Evolutionary conservation across 2,797 vertebrate genomes (phyloP).

Genomic region (Petrocephalus sullivani): DNA sequence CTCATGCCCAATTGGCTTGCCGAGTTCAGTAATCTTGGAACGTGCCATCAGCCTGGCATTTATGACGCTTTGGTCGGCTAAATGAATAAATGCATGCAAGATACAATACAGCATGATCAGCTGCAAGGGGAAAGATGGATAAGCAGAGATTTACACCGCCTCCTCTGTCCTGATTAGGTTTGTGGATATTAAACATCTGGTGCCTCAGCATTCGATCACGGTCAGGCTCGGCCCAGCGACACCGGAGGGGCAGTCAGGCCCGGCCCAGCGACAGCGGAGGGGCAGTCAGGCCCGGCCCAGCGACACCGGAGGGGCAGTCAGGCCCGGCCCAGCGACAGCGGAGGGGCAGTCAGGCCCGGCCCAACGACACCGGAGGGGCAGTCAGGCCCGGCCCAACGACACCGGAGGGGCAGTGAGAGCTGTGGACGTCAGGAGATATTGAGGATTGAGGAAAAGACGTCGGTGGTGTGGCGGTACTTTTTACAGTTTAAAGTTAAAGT

Average conservation of each 20-base stretch:
- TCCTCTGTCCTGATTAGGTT: neutral
- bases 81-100: neutral
- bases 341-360: neutral
- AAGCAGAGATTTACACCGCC: neutral
- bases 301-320: no score
- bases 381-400: no score
- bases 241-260: neutral
- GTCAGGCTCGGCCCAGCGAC: neutral
- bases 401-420: no score
- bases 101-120: neutral
- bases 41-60: neutral
- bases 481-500: no score
- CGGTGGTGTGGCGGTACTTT: no score
- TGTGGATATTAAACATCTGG: neutral
- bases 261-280: no score
- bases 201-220: neutral
- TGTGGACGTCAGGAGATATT: no score
- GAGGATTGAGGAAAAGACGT: no score
- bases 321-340: neutral
- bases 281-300: no score
- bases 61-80: neutral
- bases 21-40: neutral
- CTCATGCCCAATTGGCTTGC: neutral
- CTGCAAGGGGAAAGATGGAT: neutral
- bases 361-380: no score